Evolutionary conservation across 2,888 invertebrate genomes (phyloP).

Genomic region (Agrotis puta): DNA sequence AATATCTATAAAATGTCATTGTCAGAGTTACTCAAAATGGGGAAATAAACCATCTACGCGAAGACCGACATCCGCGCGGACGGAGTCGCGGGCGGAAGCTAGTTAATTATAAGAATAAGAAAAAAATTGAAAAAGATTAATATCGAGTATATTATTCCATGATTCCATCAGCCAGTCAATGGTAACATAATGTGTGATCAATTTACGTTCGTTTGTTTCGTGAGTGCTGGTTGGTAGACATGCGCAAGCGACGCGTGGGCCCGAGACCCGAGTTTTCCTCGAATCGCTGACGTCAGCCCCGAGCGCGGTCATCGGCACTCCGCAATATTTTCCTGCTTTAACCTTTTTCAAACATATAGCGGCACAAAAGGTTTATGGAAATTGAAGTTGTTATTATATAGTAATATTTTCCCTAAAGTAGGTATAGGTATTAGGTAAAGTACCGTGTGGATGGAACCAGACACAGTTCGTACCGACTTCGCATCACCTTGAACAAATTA

Average conservation of each 20-base stretch:
- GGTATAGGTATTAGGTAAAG: slow-evolving; percentile 29
- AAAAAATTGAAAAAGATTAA: slow-evolving; percentile 9
- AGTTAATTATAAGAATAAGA: too few species aligned
- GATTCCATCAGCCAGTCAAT: slow-evolving; percentile 38
- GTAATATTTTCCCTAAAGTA: slow-evolving; percentile 37
- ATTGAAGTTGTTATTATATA: slow-evolving; percentile 33
- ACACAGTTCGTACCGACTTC: slow-evolving; percentile 9
- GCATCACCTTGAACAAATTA: slow-evolving; percentile 13
- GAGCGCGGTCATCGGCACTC: slow-evolving; percentile 79
- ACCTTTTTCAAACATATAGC: slow-evolving; percentile 59
- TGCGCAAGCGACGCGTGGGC: slow-evolving; percentile 68
- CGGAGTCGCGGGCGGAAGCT: too few species aligned
- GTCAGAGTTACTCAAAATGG: too few species aligned
- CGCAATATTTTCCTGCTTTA: slow-evolving; percentile 80
- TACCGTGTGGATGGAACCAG: slow-evolving; percentile 21
- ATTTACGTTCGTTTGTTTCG: slow-evolving; percentile 57
- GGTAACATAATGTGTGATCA: slow-evolving; percentile 33
- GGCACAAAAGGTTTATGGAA: slow-evolving; percentile 44
- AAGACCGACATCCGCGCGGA: too few species aligned
- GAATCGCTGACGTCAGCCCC: slow-evolving; percentile 84
- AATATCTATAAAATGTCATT: too few species aligned
- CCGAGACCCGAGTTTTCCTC: slow-evolving; percentile 80
- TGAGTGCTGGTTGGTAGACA: slow-evolving; percentile 49
- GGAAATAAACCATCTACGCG: too few species aligned
- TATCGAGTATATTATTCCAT: slow-evolving; percentile 8